These are phyloP conservation scores for Muscicapa striata DNA, from an alignment of 2,797 vertebrate species.

Conservation along the genomic window DNA sequence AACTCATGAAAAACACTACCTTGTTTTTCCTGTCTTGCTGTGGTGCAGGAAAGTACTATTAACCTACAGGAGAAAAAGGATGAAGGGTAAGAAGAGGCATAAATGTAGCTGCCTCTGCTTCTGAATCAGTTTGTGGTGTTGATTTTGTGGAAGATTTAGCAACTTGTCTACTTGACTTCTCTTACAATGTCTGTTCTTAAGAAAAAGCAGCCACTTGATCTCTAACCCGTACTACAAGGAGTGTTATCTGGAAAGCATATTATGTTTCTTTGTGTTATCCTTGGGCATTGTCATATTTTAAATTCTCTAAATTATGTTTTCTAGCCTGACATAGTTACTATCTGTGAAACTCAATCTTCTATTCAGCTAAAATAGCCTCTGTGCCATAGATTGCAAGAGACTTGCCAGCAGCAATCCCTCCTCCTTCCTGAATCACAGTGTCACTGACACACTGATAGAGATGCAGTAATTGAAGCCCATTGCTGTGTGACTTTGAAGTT, in stretches of 20 bases:
- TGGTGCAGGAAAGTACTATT: not conserved
- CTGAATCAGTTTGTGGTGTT: not conserved
- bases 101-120: not conserved
- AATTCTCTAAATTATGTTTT: not conserved
- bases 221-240: not conserved
- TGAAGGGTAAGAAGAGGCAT: not conserved
- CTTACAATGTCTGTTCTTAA: not conserved
- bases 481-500: not conserved
- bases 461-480: conserved; percentile 1
- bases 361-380: not conserved
- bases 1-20: not conserved
- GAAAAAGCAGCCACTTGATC: not conserved
- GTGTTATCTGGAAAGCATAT: not conserved
- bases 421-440: not conserved
- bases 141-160: not conserved
- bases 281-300: not conserved
- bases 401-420: not conserved
- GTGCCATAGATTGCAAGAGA: not conserved
- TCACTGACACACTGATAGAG: not conserved
- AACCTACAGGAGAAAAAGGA: not conserved
- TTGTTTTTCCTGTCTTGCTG: not conserved
- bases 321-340: not conserved
- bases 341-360: conserved; percentile 3
- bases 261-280: not conserved
- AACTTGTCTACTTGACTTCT: not conserved